These are phyloP conservation scores for Catagonus wagneri DNA, from an alignment of 2,113 vertebrate species.

Conservation along the genomic window DNA sequence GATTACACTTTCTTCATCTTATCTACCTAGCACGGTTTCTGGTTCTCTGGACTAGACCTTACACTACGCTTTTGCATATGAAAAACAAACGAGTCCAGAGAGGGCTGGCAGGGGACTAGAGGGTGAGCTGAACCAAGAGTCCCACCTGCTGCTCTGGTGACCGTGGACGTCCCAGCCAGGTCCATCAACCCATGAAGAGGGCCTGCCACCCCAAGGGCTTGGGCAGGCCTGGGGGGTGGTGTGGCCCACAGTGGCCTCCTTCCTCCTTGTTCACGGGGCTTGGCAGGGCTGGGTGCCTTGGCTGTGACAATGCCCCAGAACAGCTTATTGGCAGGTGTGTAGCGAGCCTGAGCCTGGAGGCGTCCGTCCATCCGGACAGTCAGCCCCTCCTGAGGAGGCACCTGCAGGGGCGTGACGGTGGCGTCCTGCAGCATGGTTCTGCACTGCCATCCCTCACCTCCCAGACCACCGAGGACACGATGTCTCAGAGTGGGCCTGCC, in stretches of 20 bases:
- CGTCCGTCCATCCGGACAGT: not conserved
- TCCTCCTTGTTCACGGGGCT: not conserved
- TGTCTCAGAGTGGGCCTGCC: not conserved
- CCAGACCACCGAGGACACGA: not conserved
- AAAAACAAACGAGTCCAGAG: not conserved
- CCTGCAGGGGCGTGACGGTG: too few relatives aligned
- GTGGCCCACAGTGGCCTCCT: not conserved
- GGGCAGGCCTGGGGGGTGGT: not conserved
- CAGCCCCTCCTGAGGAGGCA: too few relatives aligned
- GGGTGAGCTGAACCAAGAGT: not conserved
- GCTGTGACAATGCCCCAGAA: not conserved
- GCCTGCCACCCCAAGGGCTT: not conserved
- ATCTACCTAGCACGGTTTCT: not conserved
- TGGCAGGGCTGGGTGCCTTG: not conserved
- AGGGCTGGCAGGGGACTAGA: not conserved
- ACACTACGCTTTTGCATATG: not conserved
- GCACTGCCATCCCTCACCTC: not conserved
- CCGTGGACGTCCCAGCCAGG: too few relatives aligned
- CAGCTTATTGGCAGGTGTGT: not conserved
- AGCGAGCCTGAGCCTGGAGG: not conserved
- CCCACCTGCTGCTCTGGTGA: not conserved
- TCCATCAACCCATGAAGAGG: not conserved
- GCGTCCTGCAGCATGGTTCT: not conserved
- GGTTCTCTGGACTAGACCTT: not conserved
- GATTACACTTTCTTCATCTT: not conserved